phyloP scores from a whole-genome alignment of 2,113 vertebrate genomes.

The Semicossyphus pulcher region DNA sequence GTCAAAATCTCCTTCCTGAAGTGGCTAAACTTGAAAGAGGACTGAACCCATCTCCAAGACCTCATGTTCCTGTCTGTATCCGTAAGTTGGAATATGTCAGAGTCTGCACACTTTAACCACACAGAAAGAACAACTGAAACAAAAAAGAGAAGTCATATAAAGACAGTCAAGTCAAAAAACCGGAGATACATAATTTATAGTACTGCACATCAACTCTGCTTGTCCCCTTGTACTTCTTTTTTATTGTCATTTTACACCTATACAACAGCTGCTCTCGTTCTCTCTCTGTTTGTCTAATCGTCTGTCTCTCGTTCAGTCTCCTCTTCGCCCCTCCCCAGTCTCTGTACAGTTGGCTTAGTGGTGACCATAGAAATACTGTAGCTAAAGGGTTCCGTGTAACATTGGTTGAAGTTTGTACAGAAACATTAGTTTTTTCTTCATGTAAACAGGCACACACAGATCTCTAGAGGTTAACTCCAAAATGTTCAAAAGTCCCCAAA shows the following conservation, averaged over 20 bases:
- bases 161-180: slow-evolving; percentile 99
- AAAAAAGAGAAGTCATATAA: slow-evolving; percentile 93
- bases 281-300: background rate
- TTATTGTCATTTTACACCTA: slow-evolving; percentile 63
- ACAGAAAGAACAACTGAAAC: slow-evolving; percentile 83
- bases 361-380: slow-evolving; percentile 91
- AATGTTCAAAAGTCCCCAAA: background rate
- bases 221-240: slow-evolving; percentile 30
- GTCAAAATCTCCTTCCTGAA: slow-evolving; percentile 68
- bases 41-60: slow-evolving; percentile 61
- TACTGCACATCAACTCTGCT: slow-evolving; percentile 83
- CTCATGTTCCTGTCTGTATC: slow-evolving; percentile 84
- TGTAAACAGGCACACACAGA: slow-evolving; percentile 99
- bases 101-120: slow-evolving; percentile 95
- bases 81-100: slow-evolving; percentile 88
- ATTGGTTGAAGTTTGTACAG: slow-evolving; percentile 92
- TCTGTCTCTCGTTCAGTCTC: slow-evolving; percentile 13
- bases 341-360: slow-evolving; percentile 94
- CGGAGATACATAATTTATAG: slow-evolving; percentile 96
- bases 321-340: slow-evolving; percentile 54
- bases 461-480: slow-evolving; percentile 84
- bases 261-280: slow-evolving; percentile 60
- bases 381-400: slow-evolving; percentile 96
- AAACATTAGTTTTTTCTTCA: slow-evolving; percentile 80
- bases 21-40: slow-evolving; percentile 63